Evolutionary conservation across 1,140 invertebrate genomes (phyloP).

Genomic region (Eubasilissa regina): DNA sequence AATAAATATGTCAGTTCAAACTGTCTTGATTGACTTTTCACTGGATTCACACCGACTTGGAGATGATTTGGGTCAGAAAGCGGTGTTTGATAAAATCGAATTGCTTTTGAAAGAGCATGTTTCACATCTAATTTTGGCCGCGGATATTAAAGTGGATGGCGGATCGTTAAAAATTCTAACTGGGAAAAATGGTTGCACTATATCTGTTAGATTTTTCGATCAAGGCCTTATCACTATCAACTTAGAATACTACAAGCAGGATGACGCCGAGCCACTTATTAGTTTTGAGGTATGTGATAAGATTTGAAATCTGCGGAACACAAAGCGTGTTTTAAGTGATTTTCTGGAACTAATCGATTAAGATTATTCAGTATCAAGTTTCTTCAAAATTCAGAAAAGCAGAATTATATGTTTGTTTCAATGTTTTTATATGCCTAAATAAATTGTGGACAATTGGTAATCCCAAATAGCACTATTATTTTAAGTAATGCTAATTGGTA

Average conservation of each 20-base stretch:
- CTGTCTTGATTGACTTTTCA: slow-evolving; percentile 85
- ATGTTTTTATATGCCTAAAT: too few relatives aligned
- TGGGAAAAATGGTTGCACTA: slow-evolving; percentile 78
- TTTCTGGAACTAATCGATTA: too few relatives aligned
- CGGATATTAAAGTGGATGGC: slow-evolving; percentile 74
- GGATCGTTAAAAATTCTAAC: slow-evolving; percentile 79
- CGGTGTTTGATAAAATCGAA: slow-evolving; percentile 78
- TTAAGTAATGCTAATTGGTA: too few relatives aligned
- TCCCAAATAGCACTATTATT: too few relatives aligned
- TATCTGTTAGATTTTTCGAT: slow-evolving; percentile 81
- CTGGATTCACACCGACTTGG: slow-evolving; percentile 77
- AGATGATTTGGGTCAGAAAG: slow-evolving; percentile 77
- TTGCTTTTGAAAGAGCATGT: slow-evolving; percentile 80
- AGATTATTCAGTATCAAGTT: too few relatives aligned
- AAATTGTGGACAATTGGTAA: too few relatives aligned
- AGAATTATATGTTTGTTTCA: too few relatives aligned
- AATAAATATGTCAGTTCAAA: slow-evolving; percentile 82
- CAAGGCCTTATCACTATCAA: slow-evolving; percentile 85
- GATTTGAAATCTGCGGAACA: background rate
- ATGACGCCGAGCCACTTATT: slow-evolving; percentile 80
- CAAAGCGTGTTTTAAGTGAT: too few relatives aligned
- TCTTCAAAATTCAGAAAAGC: too few relatives aligned
- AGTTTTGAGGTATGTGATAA: slow-evolving; percentile 78
- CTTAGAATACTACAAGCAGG: slow-evolving; percentile 85
- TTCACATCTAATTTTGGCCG: slow-evolving; percentile 75